Base-by-base conservation (phyloP, 2,797 vertebrate species). In the Pitangus sulphuratus region DNA sequence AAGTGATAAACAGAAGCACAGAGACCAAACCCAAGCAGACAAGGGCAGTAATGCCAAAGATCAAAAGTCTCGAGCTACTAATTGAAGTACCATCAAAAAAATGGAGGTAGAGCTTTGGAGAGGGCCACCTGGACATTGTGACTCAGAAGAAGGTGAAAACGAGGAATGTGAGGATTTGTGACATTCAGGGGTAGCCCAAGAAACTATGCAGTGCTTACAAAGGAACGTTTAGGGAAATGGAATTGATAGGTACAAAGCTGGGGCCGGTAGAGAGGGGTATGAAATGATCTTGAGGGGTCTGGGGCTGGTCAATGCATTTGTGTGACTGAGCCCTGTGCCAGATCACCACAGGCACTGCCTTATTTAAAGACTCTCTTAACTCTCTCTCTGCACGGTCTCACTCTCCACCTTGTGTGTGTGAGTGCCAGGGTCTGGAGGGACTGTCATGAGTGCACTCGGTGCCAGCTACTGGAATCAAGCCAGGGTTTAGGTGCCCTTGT, bases 1-100 rank as follows among this genome's bases (percentile, higher is more conserved):
- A 82, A 64, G 12, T 1, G 1, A 5, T 62, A 33, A 90, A 70
- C 6, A 60, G 44, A n/a, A 87, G n/a, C 21, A 72, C 11, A 80
- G 12, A 58, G 13, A 20, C 16, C 11, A 8, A 7, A 16, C 7
- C 12, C 0, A 0, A 47, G 28, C 9, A 92, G 11, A 70, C 2
- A 18, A 51, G 8, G 17, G 5, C 74, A 30, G 5, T 18, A 47
- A 18, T 30, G 7, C 31, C 37, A 12, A 84, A 85, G 64, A 15
- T 35, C 5, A 10, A 22, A 88, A 64, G 8, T 62, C 28, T 88
- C 2, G 0, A 76, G 7, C 21, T 74, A 12, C 14, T 42, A 42
- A 45, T 4, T 92, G 14, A 42, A 39, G 3, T 7, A 3, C 14
- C 11, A 42, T 65, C 7, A 51, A 57, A 74, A 66, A 86, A 65